These are phyloP conservation scores for Venusia cambrica DNA, from an alignment of 2,888 invertebrate species.

Conservation along the genomic window DNA sequence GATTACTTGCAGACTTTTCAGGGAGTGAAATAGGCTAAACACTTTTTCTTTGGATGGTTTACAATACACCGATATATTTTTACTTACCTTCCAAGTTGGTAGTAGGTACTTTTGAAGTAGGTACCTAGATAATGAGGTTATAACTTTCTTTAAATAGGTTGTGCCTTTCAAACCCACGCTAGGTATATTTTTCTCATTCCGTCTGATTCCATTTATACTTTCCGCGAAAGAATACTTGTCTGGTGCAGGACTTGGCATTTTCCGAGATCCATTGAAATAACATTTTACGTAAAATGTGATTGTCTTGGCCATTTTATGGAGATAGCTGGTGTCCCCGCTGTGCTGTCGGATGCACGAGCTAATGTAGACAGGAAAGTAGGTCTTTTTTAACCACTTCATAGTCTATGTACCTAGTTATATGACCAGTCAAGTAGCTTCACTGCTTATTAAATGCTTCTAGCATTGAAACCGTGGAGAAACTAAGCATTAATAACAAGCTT, in stretches of 20 bases:
- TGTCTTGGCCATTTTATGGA: conserved; percentile 41
- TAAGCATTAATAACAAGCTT: too few relatives aligned
- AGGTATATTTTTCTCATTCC: neutral
- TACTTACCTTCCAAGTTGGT: too few relatives aligned
- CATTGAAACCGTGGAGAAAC: too few relatives aligned
- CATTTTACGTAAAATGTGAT: conserved; percentile 40
- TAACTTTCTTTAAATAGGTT: too few relatives aligned
- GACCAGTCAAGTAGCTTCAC: conserved; percentile 49
- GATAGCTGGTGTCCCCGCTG: conserved; percentile 33
- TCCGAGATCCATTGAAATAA: conserved; percentile 36
- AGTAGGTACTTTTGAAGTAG: too few relatives aligned
- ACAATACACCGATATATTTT: neutral
- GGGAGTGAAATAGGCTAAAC: neutral
- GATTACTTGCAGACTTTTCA: conserved; percentile 15
- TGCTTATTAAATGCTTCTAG: too few relatives aligned
- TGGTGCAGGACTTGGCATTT: conserved; percentile 21
- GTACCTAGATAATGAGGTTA: too few relatives aligned
- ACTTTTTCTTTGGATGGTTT: neutral
- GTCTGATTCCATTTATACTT: neutral
- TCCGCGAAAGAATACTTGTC: conserved; percentile 16
- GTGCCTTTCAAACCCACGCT: neutral
- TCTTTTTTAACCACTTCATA: conserved; percentile 45
- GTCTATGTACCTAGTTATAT: conserved; percentile 42
- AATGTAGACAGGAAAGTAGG: conserved; percentile 30
- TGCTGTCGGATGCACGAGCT: conserved; percentile 29